These are phyloP conservation scores for Coenonympha glycerion DNA, from an alignment of 2,888 invertebrate species.

Conservation along the genomic window DNA sequence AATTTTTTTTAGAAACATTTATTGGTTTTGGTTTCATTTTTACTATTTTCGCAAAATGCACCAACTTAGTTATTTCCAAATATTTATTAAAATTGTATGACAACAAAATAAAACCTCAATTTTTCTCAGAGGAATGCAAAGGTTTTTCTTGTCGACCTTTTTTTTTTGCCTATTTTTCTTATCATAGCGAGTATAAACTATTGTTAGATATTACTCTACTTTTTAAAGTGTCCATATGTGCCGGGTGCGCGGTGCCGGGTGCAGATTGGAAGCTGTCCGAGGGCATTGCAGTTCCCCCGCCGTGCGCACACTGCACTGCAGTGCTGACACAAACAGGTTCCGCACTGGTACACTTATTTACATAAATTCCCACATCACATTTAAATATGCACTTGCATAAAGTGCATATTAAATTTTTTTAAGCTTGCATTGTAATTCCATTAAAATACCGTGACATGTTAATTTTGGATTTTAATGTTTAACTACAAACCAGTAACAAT, in stretches of 20 bases:
- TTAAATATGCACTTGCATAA: too few species aligned
- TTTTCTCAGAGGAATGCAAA: too few species aligned
- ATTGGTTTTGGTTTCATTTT: too few species aligned
- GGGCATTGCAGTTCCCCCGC: constrained; percentile 23
- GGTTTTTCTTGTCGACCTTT: too few species aligned
- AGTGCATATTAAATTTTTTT: constrained; percentile 14
- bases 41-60: too few species aligned
- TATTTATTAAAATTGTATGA: too few species aligned
- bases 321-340: constrained; percentile 53
- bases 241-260: constrained; percentile 12
- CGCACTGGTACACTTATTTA: constrained; percentile 59
- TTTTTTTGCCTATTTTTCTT: too few species aligned
- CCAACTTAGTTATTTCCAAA: too few species aligned
- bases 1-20: too few species aligned
- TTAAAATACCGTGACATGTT: neutral
- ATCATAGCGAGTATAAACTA: too few species aligned
- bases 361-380: constrained; percentile 64
- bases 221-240: neutral
- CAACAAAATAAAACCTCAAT: too few species aligned
- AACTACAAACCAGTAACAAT: neutral
- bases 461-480: neutral
- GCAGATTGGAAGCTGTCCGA: constrained; percentile 32
- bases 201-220: too few species aligned
- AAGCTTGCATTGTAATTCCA: constrained; percentile 5
- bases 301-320: constrained; percentile 28